Evolutionary conservation across 1,140 invertebrate species (phyloP).

Genomic region (Drosophila kepulauana): DNA sequence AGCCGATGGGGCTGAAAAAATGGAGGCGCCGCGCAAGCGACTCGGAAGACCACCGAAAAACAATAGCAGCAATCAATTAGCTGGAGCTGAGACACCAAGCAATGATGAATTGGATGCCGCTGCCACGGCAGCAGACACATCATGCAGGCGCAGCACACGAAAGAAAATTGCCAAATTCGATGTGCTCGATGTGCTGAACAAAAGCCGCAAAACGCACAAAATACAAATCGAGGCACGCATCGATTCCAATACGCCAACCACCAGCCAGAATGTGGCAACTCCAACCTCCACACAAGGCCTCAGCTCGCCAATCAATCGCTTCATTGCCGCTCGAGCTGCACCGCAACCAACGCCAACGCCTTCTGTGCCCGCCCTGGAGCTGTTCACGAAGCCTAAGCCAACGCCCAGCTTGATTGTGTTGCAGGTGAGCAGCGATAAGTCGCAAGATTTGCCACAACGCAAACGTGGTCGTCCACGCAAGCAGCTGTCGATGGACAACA

Average conservation of each 20-base stretch:
- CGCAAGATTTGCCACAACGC: conserved; percentile 9
- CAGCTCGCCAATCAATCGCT: conserved; percentile 14
- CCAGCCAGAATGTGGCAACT: neutral
- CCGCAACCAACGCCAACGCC: conserved; percentile 39
- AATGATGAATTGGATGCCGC: conserved; percentile 12
- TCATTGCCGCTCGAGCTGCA: conserved; percentile 23
- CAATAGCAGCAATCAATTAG: neutral
- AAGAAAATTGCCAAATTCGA: conserved; percentile 82
- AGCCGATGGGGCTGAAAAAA: conserved; percentile 15
- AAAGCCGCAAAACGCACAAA: conserved; percentile 77
- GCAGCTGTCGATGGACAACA: neutral
- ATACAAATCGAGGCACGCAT: conserved; percentile 82
- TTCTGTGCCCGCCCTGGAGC: conserved; percentile 38
- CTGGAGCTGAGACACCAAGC: neutral
- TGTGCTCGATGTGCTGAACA: conserved; percentile 76
- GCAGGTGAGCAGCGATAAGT: conserved; percentile 63
- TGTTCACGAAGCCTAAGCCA: conserved; percentile 58
- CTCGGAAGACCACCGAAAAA: conserved; percentile 40
- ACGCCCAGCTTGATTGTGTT: conserved; percentile 65
- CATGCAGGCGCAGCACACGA: conserved; percentile 74
- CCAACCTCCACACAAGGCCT: conserved; percentile 2
- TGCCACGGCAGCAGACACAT: neutral
- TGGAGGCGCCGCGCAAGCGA: conserved; percentile 29
- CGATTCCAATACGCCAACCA: conserved; percentile 67
- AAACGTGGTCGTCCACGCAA: conserved; percentile 68